Evolutionary conservation across 2,888 invertebrate genomes (phyloP).

Genomic region (Nematopogon swammerdamellus): DNA sequence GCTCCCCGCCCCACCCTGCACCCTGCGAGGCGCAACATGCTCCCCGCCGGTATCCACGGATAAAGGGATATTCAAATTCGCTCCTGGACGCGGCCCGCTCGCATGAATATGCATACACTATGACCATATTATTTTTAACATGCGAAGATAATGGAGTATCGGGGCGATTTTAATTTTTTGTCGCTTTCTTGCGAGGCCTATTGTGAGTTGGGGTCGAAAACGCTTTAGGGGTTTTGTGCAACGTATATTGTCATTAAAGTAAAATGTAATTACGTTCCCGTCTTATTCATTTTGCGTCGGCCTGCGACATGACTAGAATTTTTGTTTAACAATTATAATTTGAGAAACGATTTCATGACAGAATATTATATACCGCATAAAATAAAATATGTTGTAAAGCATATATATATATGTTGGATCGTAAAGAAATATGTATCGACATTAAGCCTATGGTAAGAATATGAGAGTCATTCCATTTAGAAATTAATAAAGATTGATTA

Average conservation of each 20-base stretch:
- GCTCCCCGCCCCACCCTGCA: neutral
- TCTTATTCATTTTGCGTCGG: slow-evolving; percentile 3
- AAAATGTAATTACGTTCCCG: slow-evolving; percentile 23
- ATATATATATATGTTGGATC: too few species aligned
- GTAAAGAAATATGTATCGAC: too few species aligned
- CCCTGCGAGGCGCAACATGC: too few species aligned
- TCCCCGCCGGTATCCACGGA: slow-evolving; percentile 11
- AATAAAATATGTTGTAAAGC: too few species aligned
- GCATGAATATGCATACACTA: slow-evolving; percentile 53
- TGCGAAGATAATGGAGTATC: slow-evolving; percentile 53
- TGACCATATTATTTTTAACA: slow-evolving; percentile 56
- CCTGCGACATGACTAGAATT: too few species aligned
- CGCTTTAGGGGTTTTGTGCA: slow-evolving; percentile 51
- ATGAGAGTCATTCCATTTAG: too few species aligned
- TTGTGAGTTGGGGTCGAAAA: slow-evolving; percentile 35
- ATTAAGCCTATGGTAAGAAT: too few species aligned
- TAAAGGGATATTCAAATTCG: slow-evolving; percentile 50
- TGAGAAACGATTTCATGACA: too few species aligned
- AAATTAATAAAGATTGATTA: too few species aligned
- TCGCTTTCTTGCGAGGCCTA: slow-evolving; percentile 35
- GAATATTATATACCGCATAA: too few species aligned
- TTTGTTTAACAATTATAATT: too few species aligned
- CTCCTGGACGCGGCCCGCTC: slow-evolving; percentile 50
- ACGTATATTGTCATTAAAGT: slow-evolving; percentile 39
- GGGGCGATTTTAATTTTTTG: slow-evolving; percentile 48